These are phyloP conservation scores for Anser brachyrhynchus DNA, from an alignment of 2,113 vertebrate species.

Conservation along the genomic window DNA sequence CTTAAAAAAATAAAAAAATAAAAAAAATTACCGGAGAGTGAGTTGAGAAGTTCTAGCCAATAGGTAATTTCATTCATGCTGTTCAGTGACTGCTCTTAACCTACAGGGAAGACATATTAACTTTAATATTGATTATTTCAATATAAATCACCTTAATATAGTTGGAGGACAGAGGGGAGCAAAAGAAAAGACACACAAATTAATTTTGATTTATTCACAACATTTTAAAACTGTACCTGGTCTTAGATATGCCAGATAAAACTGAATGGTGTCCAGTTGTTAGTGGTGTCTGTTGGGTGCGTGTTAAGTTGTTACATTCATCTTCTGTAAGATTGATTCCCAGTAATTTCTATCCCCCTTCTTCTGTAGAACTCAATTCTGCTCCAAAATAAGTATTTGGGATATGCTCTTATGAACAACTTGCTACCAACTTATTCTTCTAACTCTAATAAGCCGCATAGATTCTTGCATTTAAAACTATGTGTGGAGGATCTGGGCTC, in stretches of 20 bases:
- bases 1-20: neutral
- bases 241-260: too few relatives aligned
- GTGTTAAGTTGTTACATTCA: neutral
- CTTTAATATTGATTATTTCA: neutral
- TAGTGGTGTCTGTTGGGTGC: neutral
- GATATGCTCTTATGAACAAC: neutral
- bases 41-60: neutral
- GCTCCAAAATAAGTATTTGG: neutral
- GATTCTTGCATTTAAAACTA: neutral
- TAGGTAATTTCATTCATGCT: neutral
- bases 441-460: neutral
- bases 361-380: neutral
- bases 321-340: neutral
- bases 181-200: neutral
- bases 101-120: neutral
- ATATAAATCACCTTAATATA: accelerated
- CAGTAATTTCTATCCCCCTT: neutral
- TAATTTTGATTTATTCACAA: neutral
- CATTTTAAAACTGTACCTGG: accelerated
- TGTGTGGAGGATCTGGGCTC: neutral
- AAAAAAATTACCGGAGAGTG: neutral
- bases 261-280: neutral
- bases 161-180: neutral
- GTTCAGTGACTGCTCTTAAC: neutral
- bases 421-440: neutral